Base-by-base conservation (phyloP, 1,140 invertebrate genomes). In the Cyclina sinensis region DNA sequence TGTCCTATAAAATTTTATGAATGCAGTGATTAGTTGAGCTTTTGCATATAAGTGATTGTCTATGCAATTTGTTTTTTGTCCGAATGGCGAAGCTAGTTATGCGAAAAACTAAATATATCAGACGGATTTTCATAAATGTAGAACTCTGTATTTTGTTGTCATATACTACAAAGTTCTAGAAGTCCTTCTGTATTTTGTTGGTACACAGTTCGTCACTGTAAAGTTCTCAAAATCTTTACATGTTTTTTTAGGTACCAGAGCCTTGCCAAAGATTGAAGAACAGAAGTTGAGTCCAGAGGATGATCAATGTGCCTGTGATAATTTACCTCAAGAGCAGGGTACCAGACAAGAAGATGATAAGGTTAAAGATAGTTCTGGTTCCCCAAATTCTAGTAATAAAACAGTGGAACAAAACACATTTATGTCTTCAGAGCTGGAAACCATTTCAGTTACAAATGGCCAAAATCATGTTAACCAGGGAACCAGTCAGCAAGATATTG, bases 201-300 rank as follows among this genome's bases (percentile, higher is more conserved):
- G n/a, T n/a, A n/a, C n/a, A n/a, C n/a, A n/a, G n/a, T n/a, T n/a
- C n/a, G n/a, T n/a, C n/a, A n/a, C n/a, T 14, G 14, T 4, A 43
- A 43, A 43, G 43, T 43, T 21, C 68, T 70, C 7, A 32, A 0
- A n/a, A 18, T 48, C 35, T 78, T 57, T 80, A 32, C 21, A 7
- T 48, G 14, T 68, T 82, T 82, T n/a, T 68, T 35, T 27, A 83
- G 81, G 81, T n/a, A 83, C 81, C 0, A 43, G 27, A 70, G 62
- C 62, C 14, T 70, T 83, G 35, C 62, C 81, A 65, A 70, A 48
- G 43, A 83, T 83, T 21, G 62, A 65, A 59, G 81, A 83, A 51
- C 62, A 32, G 24, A 51, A 43, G 24, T 46, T 43, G 51, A 51
- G 46, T 30, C 73, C 73, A 27, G 73, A 76, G 7, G 27, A 11